These are phyloP conservation scores for Sturnus vulgaris DNA, from an alignment of 2,113 vertebrate genomes.

Conservation along the genomic window DNA sequence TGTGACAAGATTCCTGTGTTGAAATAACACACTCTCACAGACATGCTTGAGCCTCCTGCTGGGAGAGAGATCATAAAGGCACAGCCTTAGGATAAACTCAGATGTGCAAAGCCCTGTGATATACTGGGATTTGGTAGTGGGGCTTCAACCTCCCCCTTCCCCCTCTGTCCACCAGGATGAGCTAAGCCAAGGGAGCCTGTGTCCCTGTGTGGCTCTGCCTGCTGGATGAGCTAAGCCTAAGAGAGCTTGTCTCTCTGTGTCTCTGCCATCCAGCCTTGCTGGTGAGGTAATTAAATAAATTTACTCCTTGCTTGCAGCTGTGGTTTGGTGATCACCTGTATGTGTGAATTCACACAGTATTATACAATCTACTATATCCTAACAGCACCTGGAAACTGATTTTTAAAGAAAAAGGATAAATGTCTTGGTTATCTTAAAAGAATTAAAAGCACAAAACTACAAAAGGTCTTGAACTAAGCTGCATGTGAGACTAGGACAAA, in stretches of 20 bases:
- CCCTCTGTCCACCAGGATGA: neutral
- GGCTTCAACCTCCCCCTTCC: neutral
- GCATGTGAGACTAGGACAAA: neutral
- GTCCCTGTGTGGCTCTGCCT: neutral
- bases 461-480: neutral
- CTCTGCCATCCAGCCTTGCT: neutral
- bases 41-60: neutral
- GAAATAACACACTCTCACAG: neutral
- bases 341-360: neutral
- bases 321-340: neutral
- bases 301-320: neutral
- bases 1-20: neutral
- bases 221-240: neutral
- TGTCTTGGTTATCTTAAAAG: neutral
- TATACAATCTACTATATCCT: neutral
- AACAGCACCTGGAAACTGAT: neutral
- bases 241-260: too few relatives aligned
- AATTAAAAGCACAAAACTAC: neutral
- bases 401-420: neutral
- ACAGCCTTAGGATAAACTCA: neutral
- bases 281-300: neutral
- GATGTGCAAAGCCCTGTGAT: fast-evolving
- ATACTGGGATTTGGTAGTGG: fast-evolving
- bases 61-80: neutral
- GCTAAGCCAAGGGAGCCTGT: neutral